Conservation (phyloP, 2,113 vertebrate species). For the Equus quagga region DNA sequence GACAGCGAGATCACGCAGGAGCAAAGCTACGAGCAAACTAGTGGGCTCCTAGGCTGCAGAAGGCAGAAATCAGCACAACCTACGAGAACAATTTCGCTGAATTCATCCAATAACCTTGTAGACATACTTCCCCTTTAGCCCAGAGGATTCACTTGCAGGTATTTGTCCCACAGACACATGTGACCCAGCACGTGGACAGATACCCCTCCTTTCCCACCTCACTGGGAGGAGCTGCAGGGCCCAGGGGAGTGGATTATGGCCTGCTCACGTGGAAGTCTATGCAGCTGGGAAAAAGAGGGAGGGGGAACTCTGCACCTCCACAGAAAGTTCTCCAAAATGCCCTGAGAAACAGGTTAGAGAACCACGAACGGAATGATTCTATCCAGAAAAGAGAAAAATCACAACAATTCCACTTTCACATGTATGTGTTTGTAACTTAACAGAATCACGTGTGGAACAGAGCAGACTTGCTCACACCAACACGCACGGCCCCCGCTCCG, state of each 20-base stretch:
- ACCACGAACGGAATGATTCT: fast-evolving
- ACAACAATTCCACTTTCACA: background rate
- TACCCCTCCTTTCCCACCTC: background rate
- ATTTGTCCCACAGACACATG: too few species aligned
- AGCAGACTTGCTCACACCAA: fast-evolving
- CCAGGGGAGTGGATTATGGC: fast-evolving
- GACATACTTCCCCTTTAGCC: fast-evolving
- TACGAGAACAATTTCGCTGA: fast-evolving
- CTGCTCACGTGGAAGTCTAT: fast-evolving
- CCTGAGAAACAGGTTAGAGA: background rate
- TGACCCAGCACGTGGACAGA: fast-evolving
- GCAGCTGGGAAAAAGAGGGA: too few species aligned
- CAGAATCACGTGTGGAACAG: fast-evolving
- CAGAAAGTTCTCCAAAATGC: background rate
- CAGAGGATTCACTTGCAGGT: background rate
- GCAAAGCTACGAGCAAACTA: fast-evolving
- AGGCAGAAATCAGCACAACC: fast-evolving
- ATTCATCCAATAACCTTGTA: background rate
- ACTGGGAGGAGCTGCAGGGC: fast-evolving
- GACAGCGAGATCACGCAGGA: fast-evolving
- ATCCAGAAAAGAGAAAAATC: background rate
- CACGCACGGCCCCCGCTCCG: background rate
- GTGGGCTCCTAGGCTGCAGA: fast-evolving
- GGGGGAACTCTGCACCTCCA: too few species aligned
- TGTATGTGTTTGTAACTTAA: fast-evolving